These are phyloP conservation scores for Sycophila sp. DNA, from an alignment of 1,140 invertebrate species.

Conservation along the genomic window DNA sequence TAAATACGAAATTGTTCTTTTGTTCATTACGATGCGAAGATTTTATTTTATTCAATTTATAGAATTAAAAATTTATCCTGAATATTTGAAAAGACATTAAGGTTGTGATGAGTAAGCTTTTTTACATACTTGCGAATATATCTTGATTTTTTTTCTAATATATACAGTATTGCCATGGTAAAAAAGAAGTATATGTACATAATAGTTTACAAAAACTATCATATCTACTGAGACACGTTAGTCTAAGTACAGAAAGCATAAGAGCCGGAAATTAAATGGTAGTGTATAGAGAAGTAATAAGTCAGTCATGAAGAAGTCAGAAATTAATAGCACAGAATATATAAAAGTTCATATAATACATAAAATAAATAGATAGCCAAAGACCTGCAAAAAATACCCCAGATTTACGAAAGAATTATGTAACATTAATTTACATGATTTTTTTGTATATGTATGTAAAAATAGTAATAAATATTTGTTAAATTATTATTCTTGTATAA, in stretches of 20 bases:
- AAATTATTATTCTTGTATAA: not conserved
- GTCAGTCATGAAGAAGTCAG: constrained; percentile 49
- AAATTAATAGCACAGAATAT: constrained; percentile 61
- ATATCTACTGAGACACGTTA: constrained; percentile 47
- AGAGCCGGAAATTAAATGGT: constrained; percentile 43
- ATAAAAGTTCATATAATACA: constrained; percentile 50
- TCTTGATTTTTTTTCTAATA: constrained; percentile 43
- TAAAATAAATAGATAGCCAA: constrained; percentile 30
- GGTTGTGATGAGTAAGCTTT: too few relatives aligned
- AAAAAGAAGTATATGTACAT: not conserved
- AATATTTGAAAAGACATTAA: too few relatives aligned
- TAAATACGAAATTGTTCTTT: too few relatives aligned
- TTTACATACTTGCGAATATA: too few relatives aligned
- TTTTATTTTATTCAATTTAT: too few relatives aligned
- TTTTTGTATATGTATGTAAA: not conserved
- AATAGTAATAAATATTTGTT: not conserved
- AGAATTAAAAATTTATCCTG: too few relatives aligned
- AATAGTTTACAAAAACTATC: constrained; percentile 7
- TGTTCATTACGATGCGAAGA: too few relatives aligned
- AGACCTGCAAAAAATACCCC: constrained; percentile 12
- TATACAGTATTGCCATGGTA: not conserved
- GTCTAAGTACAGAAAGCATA: constrained; percentile 36
- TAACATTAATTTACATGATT: not conserved
- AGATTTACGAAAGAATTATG: not conserved
- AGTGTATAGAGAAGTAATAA: constrained; percentile 41